These are phyloP conservation scores for Colinus virginianus DNA, from an alignment of 2,113 vertebrate genomes.

Conservation along the genomic window DNA sequence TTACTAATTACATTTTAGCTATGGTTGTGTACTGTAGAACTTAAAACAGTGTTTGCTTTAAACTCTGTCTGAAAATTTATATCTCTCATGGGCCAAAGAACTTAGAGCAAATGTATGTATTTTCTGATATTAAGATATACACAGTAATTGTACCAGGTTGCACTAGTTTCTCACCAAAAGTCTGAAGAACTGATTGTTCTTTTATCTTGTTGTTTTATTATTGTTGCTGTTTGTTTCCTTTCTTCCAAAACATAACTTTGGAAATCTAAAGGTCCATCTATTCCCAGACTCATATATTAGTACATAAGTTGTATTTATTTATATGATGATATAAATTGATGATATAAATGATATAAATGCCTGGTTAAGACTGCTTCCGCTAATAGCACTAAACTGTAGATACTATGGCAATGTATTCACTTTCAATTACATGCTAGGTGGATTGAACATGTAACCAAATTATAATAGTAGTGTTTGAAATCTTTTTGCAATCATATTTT, in stretches of 20 bases:
- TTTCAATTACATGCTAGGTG: neutral
- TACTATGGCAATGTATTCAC: neutral
- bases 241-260: neutral
- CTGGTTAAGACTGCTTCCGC: neutral
- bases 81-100: neutral
- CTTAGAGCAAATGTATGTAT: neutral
- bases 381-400: neutral
- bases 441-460: neutral
- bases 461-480: neutral
- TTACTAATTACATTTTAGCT: constrained; percentile 84
- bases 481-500: accelerated
- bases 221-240: no score
- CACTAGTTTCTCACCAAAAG: neutral
- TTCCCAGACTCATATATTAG: neutral
- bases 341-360: no score
- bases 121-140: neutral
- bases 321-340: accelerated
- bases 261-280: neutral
- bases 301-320: neutral
- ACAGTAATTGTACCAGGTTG: neutral
- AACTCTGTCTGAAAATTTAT: constrained; percentile 53
- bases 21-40: constrained; percentile 66
- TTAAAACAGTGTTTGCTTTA: constrained; percentile 64
- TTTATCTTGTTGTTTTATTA: neutral
- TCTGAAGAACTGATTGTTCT: neutral